Base-by-base conservation (phyloP, 2,888 invertebrate species). In the Lycophotia porphyrea region DNA sequence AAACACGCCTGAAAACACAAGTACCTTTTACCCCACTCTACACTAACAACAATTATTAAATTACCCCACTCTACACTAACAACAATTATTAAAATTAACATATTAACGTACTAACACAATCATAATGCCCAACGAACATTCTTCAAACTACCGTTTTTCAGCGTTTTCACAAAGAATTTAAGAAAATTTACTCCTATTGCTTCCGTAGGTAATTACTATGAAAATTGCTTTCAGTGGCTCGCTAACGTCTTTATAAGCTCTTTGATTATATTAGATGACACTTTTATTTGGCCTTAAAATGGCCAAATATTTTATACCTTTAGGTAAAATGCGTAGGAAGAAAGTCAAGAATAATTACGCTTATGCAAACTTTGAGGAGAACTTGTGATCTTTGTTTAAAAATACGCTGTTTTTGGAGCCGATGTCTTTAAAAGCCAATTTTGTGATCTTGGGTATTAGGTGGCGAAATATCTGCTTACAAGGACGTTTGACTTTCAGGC, bases 211-310 rank as follows among this genome's bases (percentile, higher is more conserved):
- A 88, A 88, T 88, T 87, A 87, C 82, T 80, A 80, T 63, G 87
- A 82, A 85, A 87, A 88, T 85, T 87, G 81, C 87, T 87, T 88
- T 81, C 83, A 78, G 78, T 76, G 67, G 77, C 77, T 70, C 77
- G 82, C 84, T 87, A 87, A 88, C 81, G 80, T 84, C 77, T 88
- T 85, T 87, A 87, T 87, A 87, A 87, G 86, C 88, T 83, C 74
- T 80, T 77, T 87, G 88, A 88, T 87, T 87, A 84, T 79, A 82
- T 88, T 82, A 82, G 69, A 81, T 79, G 87, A 80, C 85, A 87
- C 78, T 82, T 88, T 88, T 87, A 77, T 82, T 76, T 65, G 27
- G 60, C 52, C 75, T 71, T 71, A 75, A 77, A 86, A 76, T 74
- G 70, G 27, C 63, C 71, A 74, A 81, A 88, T 77, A 84, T 84